A percentile compares a stretch with the other conserved stretches of the same genome.
Evolutionary conservation across 2,888 invertebrate genomes (phyloP).

Genomic region (Trichogramma dendrolimi): DNA sequence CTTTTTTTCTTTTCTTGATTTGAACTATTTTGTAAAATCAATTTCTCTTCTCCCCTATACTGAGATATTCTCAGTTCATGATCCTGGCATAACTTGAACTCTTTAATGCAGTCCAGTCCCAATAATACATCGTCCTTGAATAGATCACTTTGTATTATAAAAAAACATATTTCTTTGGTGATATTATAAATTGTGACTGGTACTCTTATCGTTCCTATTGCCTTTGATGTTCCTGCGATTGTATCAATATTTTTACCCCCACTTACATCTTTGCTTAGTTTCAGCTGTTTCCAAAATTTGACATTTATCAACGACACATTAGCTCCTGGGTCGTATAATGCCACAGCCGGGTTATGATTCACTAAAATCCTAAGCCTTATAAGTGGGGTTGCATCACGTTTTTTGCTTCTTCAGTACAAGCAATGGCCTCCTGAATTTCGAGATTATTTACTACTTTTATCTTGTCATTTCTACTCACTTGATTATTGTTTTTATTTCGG

Average conservation of each 20-base stretch:
- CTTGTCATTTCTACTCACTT: constrained; percentile 15
- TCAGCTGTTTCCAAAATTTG: constrained; percentile 16
- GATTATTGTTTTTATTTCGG: constrained; percentile 13
- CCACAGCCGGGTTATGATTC: constrained; percentile 12
- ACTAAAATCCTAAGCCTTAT: constrained; percentile 21
- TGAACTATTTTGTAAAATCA: neutral
- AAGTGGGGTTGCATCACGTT: constrained; percentile 19
- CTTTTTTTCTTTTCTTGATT: neutral
- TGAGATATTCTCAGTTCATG: constrained; percentile 25
- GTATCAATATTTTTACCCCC: constrained; percentile 18
- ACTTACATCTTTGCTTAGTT: constrained; percentile 20
- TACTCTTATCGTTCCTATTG: constrained; percentile 18
- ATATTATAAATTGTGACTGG: constrained; percentile 19
- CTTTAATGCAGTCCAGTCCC: constrained; percentile 25
- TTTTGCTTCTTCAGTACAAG: constrained; percentile 13
- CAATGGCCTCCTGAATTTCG: neutral
- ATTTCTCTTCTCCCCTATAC: constrained; percentile 2
- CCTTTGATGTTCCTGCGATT: constrained; percentile 17
- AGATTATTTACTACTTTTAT: constrained; percentile 11
- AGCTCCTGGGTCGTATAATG: constrained; percentile 24
- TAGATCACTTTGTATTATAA: constrained; percentile 19
- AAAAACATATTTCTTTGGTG: constrained; percentile 9
- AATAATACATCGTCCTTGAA: constrained; percentile 23
- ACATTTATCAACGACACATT: constrained; percentile 24
- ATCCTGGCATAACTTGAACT: constrained; percentile 27